Percentiles rank a stretch among this genome's conserved stretches.
Evolutionary conservation across 2,113 vertebrate genomes (phyloP).

Genomic region (Morphnarchus princeps): DNA sequence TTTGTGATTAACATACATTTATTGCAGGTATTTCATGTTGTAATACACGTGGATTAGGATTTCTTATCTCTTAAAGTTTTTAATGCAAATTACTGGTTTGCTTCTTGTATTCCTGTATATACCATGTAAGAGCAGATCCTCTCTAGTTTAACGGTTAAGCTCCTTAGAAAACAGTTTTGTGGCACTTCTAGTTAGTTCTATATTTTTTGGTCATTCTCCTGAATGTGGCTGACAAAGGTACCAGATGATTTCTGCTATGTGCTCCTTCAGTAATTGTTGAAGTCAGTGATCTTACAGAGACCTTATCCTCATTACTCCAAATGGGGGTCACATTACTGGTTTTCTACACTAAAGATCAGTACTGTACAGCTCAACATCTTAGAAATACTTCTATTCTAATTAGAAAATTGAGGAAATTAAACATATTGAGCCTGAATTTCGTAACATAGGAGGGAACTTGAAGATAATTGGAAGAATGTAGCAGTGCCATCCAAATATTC

Average conservation of each 20-base stretch:
- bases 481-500: background rate
- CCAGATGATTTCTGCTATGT: background rate
- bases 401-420: background rate
- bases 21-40: background rate
- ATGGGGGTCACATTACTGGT: background rate
- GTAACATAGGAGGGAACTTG: background rate
- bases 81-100: background rate
- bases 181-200: background rate
- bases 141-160: background rate
- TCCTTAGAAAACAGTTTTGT: background rate
- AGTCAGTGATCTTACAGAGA: background rate
- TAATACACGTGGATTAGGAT: accelerated
- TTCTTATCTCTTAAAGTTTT: background rate
- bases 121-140: background rate
- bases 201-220: background rate
- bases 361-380: background rate
- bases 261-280: background rate
- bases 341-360: background rate
- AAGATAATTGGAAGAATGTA: background rate
- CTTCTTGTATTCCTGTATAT: background rate
- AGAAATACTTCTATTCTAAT: background rate
- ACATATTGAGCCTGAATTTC: background rate
- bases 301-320: background rate
- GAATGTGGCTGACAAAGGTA: background rate
- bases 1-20: background rate